Conservation (phyloP, 2,113 vertebrate species). For the Sorex fumeus region DNA sequence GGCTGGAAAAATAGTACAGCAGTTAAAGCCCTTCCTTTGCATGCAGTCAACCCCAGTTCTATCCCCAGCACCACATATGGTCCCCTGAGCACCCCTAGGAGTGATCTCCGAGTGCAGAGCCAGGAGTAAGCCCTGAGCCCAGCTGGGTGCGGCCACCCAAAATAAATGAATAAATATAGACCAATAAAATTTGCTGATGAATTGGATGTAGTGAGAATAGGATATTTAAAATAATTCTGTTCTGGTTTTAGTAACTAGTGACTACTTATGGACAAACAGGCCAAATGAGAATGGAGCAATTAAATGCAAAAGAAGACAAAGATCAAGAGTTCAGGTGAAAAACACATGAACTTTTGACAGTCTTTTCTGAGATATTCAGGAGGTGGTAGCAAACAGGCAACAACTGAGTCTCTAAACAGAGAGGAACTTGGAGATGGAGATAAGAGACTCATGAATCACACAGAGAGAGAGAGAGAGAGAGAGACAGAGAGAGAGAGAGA, state of each 20-base stretch:
- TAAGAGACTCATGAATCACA: constrained; percentile 2
- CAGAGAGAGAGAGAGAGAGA: too few relatives aligned
- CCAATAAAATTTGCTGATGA: constrained; percentile 10
- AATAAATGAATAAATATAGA: not conserved
- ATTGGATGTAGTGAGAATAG: not conserved
- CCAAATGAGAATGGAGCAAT: constrained; percentile 27
- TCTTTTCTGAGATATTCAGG: constrained; percentile 52
- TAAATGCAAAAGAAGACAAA: not conserved
- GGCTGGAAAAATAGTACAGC: too few relatives aligned
- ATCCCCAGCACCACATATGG: too few relatives aligned
- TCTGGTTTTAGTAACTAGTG: constrained; percentile 2
- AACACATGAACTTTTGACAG: not conserved
- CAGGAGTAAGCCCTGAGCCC: too few relatives aligned
- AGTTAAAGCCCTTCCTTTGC: too few relatives aligned
- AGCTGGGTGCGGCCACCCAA: too few relatives aligned
- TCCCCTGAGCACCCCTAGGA: too few relatives aligned
- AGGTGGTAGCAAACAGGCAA: constrained; percentile 3
- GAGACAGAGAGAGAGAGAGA: too few relatives aligned
- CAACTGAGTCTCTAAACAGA: constrained; percentile 33
- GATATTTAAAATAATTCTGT: constrained; percentile 18
- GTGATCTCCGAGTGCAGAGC: too few relatives aligned
- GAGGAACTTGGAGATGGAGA: constrained; percentile 29
- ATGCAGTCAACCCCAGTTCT: too few relatives aligned
- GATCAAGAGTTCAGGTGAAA: constrained; percentile 51
- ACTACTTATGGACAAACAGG: not conserved